Base-by-base conservation (phyloP, 2,888 invertebrate genomes). In the Andrena bicolor region DNA sequence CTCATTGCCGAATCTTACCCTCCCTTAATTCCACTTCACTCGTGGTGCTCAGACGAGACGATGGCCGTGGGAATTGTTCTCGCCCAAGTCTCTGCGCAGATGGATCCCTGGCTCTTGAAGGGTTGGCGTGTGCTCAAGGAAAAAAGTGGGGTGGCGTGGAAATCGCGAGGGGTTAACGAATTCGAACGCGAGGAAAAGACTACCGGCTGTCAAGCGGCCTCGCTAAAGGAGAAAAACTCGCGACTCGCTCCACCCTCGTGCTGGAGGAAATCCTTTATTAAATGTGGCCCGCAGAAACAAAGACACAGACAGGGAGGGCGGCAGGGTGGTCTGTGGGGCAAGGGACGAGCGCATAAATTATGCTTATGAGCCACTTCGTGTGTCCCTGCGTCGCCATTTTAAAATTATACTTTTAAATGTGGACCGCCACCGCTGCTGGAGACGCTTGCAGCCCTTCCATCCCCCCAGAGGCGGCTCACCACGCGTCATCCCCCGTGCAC, bases 311-410 rank as follows among this genome's bases (percentile, higher is more conserved):
- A 32, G 68, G 23, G 58, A 49, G 32, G 63, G 56, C 49, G 63
- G 56, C 49, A 56, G n/a, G 69, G 6, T 13, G 16, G 66, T 49
- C 41, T 61, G 32, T 53, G 77, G 71, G 76, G 72, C 58, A 61
- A 73, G 83, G 84, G 85, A 86, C 87, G 86, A 82, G 80, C 78
- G 90, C 87, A 89, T 89, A 89, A 89, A 89, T 89, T 90, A 89
- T 89, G 89, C 89, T 89, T 89, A 89, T 89, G 89, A 90, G 89
- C 84, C 84, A 86, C 83, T 89, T 90, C 86, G 86, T 90, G 88
- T 89, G 89, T 90, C 90, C 86, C 76, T 41, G 80, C 65, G 83
- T 70, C 89, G 87, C 84, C 90, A 87, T 90, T 90, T 89, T 89
- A 85, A 88, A 90, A 89, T 89, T 89, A 89, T 89, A 89, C 89